Conservation (phyloP, 1,140 invertebrate species). For the Mamestra configurata region DNA sequence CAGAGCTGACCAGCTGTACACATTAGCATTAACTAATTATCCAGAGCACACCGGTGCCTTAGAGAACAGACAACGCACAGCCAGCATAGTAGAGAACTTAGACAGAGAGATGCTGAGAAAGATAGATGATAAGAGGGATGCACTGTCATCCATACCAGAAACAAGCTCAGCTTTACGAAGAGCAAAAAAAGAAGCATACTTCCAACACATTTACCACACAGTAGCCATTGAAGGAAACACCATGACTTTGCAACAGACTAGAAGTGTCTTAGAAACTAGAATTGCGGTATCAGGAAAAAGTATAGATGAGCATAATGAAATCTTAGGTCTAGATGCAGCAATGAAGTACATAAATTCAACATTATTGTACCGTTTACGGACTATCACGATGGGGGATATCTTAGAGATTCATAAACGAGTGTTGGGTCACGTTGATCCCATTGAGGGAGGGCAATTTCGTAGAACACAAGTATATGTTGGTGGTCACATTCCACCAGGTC, state of each 20-base stretch:
- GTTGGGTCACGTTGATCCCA: constrained; percentile 97
- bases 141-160: constrained; percentile 94
- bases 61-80: constrained; percentile 94
- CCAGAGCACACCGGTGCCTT: constrained; percentile 95
- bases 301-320: constrained; percentile 98
- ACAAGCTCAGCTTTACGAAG: constrained; percentile 93
- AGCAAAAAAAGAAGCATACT: constrained; percentile 98
- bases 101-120: constrained; percentile 93
- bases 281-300: constrained; percentile 98
- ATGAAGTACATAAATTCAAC: constrained; percentile 98
- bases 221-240: constrained; percentile 99
- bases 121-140: constrained; percentile 96
- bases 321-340: constrained; percentile 97
- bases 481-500: constrained; percentile 95
- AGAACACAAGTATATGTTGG: constrained; percentile 97
- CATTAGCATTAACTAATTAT: constrained; percentile 93
- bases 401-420: constrained; percentile 97
- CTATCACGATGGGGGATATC: constrained; percentile 95
- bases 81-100: constrained; percentile 96
- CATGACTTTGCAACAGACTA: constrained; percentile 97
- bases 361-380: constrained; percentile 92
- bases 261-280: constrained; percentile 97
- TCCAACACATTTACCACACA: constrained; percentile 98
- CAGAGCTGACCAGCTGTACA: constrained; percentile 96
- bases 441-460: constrained; percentile 95